Base-by-base conservation (phyloP, 2,888 invertebrate species). In the Polyommatus icarus region DNA sequence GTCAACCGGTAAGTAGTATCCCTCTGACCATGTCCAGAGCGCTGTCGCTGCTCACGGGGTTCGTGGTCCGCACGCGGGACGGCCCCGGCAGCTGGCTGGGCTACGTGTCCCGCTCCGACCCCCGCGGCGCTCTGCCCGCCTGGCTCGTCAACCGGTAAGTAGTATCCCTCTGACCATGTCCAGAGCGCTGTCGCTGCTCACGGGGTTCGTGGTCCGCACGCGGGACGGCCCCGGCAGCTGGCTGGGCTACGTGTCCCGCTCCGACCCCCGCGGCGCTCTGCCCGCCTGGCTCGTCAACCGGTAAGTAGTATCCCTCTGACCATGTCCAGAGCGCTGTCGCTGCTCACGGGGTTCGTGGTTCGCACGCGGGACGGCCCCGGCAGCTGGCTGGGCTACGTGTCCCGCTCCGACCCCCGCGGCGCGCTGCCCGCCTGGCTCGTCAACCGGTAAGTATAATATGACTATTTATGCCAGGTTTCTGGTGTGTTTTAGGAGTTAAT, bases 251-350 rank as follows among this genome's bases (percentile, higher is more conserved):
- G 96, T 98, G 54, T 97, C 98, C 1, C 97, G 98, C 85, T 97
- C 97, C 5, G 98, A 98, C 90, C 98, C 98, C 12, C 96, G 97
- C 86, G 98, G 98, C 81, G 96, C 96, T 72, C 92, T 98, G 78
- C 98, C 98, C 1, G 96, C 97, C 8, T 98, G 98, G 98, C 93
- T 98, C 79, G 97, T 98, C 72, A 98, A 99, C 92, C 97, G 91
- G 93, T 92, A 81, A 20, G 8, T 10, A 24, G 1, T 50, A 50
- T 12, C 50, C 50, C 50, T 50, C 32, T 32, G 32, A 32, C 4
- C 24, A 29, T 29, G 24, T 77, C 67, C 88, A 95, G 96, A 88
- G 96, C 95, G 72, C 89, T 93, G 83, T 96, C 95, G 59, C 88
- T 95, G 81, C 85, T 96, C 82, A 95, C 96, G 75, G 96, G 96